Evolutionary conservation across 2,888 invertebrate genomes (phyloP).

Genomic region (Epinotia demarniana): DNA sequence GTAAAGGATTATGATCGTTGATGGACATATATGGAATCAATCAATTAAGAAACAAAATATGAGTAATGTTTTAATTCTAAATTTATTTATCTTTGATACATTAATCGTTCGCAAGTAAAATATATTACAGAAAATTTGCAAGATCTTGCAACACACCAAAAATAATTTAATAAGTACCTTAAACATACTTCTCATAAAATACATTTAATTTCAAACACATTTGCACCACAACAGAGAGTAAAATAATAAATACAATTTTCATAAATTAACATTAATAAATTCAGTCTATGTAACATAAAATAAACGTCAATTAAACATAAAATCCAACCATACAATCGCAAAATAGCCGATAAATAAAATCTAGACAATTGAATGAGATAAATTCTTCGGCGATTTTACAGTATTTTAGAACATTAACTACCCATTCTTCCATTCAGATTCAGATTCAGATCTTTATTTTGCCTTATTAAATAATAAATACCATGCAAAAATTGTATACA

Average conservation of each 20-base stretch:
- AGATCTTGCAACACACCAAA: constrained; percentile 49
- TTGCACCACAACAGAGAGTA: constrained; percentile 46
- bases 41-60: no score
- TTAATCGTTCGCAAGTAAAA: constrained; percentile 57
- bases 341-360: constrained; percentile 72
- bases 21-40: no score
- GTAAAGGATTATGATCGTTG: no score
- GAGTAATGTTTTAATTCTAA: constrained; percentile 17
- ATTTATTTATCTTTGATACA: constrained; percentile 64
- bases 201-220: constrained; percentile 42
- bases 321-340: constrained; percentile 53
- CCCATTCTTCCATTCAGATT: constrained; percentile 19
- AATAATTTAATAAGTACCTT: constrained; percentile 50
- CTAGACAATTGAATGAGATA: constrained; percentile 38
- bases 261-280: constrained; percentile 73
- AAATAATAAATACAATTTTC: constrained; percentile 62
- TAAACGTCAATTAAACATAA: constrained; percentile 40
- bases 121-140: constrained; percentile 48
- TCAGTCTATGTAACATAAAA: constrained; percentile 68
- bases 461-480: no score
- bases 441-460: no score
- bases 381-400: constrained; percentile 74
- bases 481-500: no score
- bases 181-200: constrained; percentile 43
- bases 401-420: constrained; percentile 47